phyloP scores from a whole-genome alignment of 2,888 invertebrate genomes.

The Stenurella melanura region DNA sequence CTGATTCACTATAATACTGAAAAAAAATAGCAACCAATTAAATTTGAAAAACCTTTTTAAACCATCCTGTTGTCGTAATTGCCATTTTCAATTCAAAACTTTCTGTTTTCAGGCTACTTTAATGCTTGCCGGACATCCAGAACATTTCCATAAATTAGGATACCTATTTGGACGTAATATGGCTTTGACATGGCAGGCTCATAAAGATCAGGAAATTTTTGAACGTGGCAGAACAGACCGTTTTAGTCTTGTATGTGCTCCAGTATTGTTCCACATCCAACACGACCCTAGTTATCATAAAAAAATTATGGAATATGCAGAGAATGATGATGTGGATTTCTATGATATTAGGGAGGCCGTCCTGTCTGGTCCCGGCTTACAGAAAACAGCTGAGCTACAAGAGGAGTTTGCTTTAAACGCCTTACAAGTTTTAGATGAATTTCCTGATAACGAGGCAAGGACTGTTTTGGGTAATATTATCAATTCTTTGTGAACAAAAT shows the following conservation, averaged over 20 bases:
- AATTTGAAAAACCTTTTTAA: too few relatives aligned
- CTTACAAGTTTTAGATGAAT: constrained; percentile 81
- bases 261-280: constrained; percentile 87
- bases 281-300: constrained; percentile 80
- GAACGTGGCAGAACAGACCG: constrained; percentile 66
- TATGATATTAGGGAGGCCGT: constrained; percentile 71
- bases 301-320: constrained; percentile 79
- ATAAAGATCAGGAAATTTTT: constrained; percentile 82
- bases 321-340: constrained; percentile 78
- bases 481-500: constrained; percentile 73
- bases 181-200: constrained; percentile 89
- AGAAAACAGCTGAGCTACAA: constrained; percentile 82
- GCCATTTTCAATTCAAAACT: background rate
- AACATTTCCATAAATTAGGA: constrained; percentile 84
- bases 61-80: too few relatives aligned
- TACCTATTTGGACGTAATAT: constrained; percentile 92
- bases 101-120: constrained; percentile 75
- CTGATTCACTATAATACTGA: too few relatives aligned
- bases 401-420: constrained; percentile 83
- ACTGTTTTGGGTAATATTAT: constrained; percentile 89
- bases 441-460: constrained; percentile 86
- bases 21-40: too few relatives aligned
- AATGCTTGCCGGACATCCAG: constrained; percentile 86
- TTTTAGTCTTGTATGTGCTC: constrained; percentile 86
- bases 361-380: constrained; percentile 80